Conservation (phyloP, 2,888 invertebrate species). For the Volucella inanis region DNA sequence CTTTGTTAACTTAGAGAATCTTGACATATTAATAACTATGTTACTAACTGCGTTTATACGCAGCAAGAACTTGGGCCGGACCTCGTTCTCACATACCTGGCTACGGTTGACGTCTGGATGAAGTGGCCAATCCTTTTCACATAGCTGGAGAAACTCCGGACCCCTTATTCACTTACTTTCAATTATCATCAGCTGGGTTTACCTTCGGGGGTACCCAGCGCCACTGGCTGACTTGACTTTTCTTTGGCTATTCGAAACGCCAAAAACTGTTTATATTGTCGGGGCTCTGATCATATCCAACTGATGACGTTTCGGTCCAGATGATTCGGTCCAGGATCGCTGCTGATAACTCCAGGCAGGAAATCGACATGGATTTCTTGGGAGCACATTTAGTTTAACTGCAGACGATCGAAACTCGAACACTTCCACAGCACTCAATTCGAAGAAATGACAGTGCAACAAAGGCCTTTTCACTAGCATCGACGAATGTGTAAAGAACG, state of each 20-base stretch:
- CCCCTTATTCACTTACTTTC: constrained; percentile 45
- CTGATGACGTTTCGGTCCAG: constrained; percentile 59
- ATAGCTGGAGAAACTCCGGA: constrained; percentile 50
- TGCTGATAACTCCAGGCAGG: constrained; percentile 14
- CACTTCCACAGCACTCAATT: constrained; percentile 5
- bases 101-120: background rate
- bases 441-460: constrained; percentile 29
- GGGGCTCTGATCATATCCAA: constrained; percentile 75
- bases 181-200: constrained; percentile 65
- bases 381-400: background rate
- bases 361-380: constrained; percentile 12
- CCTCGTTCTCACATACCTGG: constrained; percentile 1
- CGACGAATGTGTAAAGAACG: constrained; percentile 48
- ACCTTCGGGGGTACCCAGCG: constrained; percentile 53
- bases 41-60: constrained; percentile 24
- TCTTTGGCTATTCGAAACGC: constrained; percentile 63
- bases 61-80: constrained; percentile 12
- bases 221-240: constrained; percentile 50
- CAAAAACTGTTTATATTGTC: constrained; percentile 68
- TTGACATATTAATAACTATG: constrained; percentile 19
- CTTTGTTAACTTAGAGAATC: constrained; percentile 14
- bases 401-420: constrained; percentile 27
- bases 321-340: constrained; percentile 8
- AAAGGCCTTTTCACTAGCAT: constrained; percentile 37
- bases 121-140: constrained; percentile 20